Evolutionary conservation across 2,113 vertebrate species (phyloP).

Genomic region (Apteryx mantelli): DNA sequence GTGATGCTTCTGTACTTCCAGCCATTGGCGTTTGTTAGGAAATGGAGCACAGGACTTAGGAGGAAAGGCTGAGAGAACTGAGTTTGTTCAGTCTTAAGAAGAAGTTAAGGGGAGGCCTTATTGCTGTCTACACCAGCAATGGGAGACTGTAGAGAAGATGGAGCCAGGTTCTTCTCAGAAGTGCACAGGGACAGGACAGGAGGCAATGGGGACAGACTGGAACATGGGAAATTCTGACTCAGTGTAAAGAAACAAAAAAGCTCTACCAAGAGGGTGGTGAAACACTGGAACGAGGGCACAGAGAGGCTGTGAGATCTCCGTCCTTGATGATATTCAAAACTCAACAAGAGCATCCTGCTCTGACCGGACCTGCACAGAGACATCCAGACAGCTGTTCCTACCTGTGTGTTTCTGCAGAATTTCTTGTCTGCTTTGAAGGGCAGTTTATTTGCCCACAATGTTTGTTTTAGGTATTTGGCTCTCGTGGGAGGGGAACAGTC

Average conservation of each 20-base stretch:
- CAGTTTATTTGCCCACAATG: not conserved
- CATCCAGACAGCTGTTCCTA: not conserved
- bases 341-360: not conserved
- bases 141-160: not conserved
- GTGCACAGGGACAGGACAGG: not conserved
- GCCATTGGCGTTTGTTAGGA: not conserved
- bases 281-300: not conserved
- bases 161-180: not conserved
- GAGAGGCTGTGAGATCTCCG: not conserved
- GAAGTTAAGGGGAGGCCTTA: not conserved
- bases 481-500: not conserved
- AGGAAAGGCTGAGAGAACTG: not conserved
- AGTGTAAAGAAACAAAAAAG: not conserved
- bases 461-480: not conserved
- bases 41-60: not conserved
- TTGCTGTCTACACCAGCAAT: not conserved
- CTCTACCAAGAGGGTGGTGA: not conserved
- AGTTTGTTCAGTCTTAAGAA: not conserved
- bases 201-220: not conserved
- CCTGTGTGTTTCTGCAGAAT: not conserved
- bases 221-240: not conserved
- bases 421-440: not conserved
- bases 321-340: not conserved
- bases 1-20: not conserved
- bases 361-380: rapidly evolving